Evolutionary conservation across 2,888 invertebrate species (phyloP).

Genomic region (Pollenia amentaria): DNA sequence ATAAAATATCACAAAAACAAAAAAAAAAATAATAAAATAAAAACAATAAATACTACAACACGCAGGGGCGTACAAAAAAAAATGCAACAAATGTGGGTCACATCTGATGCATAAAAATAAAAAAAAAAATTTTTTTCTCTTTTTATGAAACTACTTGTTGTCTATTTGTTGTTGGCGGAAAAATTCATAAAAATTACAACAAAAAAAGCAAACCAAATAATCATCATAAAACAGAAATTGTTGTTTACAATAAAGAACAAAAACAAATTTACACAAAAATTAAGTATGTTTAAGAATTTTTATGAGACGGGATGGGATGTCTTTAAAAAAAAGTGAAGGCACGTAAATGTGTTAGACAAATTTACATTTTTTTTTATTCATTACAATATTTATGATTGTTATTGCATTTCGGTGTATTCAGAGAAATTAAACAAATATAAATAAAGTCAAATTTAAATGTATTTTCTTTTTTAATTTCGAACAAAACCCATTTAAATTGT

Average conservation of each 20-base stretch:
- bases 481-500: too few relatives aligned
- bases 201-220: conserved; percentile 17
- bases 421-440: too few relatives aligned
- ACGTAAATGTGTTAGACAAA: conserved; percentile 33
- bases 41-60: conserved; percentile 24
- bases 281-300: conserved; percentile 43
- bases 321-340: background rate
- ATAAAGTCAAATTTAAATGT: too few relatives aligned
- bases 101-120: conserved; percentile 61
- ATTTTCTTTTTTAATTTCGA: too few relatives aligned
- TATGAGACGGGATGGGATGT: conserved; percentile 18
- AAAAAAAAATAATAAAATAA: conserved; percentile 7
- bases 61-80: conserved; percentile 36
- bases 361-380: conserved; percentile 21
- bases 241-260: conserved; percentile 28
- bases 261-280: conserved; percentile 36
- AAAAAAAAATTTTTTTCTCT: conserved; percentile 14
- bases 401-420: background rate
- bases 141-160: conserved; percentile 36
- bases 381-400: background rate
- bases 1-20: background rate
- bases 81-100: conserved; percentile 60
- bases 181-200: conserved; percentile 43
- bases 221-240: conserved; percentile 4
- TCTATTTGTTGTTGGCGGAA: conserved; percentile 24